These are phyloP conservation scores for Psix sp. DNA, from an alignment of 1,140 invertebrate species.

Conservation along the genomic window DNA sequence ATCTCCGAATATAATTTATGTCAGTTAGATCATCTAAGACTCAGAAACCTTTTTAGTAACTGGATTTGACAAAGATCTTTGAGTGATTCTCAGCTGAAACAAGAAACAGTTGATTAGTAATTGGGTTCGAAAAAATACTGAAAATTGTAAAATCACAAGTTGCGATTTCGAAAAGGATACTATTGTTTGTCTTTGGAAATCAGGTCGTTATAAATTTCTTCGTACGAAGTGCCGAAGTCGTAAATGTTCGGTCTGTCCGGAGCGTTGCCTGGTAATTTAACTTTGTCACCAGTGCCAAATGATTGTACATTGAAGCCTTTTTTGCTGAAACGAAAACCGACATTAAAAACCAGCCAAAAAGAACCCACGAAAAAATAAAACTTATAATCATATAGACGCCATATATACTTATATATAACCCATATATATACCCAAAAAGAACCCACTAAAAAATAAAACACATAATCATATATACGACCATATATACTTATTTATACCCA, in stretches of 20 bases:
- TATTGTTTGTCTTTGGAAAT: conserved; percentile 90
- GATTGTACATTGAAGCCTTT: conserved; percentile 97
- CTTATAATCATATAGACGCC: too few relatives aligned
- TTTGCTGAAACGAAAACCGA: conserved; percentile 80
- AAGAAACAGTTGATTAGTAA: too few relatives aligned
- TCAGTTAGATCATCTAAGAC: too few relatives aligned
- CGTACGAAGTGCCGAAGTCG: conserved; percentile 97
- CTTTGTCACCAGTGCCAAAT: conserved; percentile 98
- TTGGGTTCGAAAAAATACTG: neutral
- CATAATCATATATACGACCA: too few relatives aligned
- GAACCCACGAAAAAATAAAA: neutral
- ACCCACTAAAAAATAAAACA: too few relatives aligned
- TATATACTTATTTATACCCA: too few relatives aligned
- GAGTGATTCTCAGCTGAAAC: too few relatives aligned
- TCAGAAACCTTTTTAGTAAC: too few relatives aligned
- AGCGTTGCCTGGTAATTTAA: conserved; percentile 96
- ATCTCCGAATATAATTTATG: too few relatives aligned
- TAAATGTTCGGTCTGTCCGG: conserved; percentile 98
- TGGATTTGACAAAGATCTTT: too few relatives aligned
- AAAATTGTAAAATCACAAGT: conserved; percentile 12
- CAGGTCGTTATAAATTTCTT: conserved; percentile 98
- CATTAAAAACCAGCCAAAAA: neutral
- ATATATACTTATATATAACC: too few relatives aligned
- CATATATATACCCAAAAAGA: too few relatives aligned
- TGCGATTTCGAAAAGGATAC: conserved; percentile 81